Conservation (phyloP, 2,113 vertebrate species). For the Scolopax mira region DNA sequence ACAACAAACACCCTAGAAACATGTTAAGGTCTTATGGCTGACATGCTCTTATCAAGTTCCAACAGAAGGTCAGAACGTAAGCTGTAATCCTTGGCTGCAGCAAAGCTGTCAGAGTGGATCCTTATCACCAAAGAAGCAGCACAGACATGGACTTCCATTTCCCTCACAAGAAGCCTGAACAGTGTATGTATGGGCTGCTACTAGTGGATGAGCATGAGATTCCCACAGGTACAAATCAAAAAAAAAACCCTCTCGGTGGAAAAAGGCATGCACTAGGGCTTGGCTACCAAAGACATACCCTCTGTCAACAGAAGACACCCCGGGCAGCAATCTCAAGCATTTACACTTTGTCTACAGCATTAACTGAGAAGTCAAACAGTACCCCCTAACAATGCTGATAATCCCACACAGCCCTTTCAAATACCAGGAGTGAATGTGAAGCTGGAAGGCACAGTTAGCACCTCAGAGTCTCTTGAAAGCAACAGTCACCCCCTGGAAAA, state of each 20-base stretch:
- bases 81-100: background rate
- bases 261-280: background rate
- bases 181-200: background rate
- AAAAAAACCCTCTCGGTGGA: background rate
- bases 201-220: background rate
- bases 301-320: background rate
- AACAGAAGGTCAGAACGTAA: background rate
- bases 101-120: background rate
- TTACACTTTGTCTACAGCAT: background rate
- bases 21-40: background rate
- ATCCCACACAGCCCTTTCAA: background rate
- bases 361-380: background rate
- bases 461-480: background rate
- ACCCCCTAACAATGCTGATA: background rate
- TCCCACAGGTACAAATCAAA: background rate
- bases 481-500: background rate
- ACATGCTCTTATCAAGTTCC: background rate
- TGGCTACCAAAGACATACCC: background rate
- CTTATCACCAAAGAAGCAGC: slow-evolving; percentile 12
- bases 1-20: background rate
- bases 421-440: background rate
- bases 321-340: background rate
- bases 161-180: background rate
- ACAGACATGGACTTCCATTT: background rate
- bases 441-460: background rate